Evolutionary conservation across 2,888 invertebrate species (phyloP).

Genomic region (Tryphoninae sp.): DNA sequence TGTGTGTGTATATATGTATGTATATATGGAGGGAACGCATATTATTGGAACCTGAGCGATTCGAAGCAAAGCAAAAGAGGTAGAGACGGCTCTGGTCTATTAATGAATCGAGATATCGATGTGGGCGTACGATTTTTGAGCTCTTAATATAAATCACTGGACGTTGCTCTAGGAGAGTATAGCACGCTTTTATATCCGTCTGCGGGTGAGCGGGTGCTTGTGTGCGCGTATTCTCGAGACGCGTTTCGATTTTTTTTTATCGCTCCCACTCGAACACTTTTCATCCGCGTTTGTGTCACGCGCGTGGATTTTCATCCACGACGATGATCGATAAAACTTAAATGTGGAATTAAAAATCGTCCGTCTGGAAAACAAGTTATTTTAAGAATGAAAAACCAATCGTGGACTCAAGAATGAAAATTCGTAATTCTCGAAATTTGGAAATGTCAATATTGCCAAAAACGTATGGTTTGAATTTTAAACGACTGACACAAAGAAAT

Average conservation of each 20-base stretch:
- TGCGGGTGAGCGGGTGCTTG: neutral
- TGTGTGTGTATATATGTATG: too few species aligned
- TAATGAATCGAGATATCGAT: slow-evolving; percentile 40
- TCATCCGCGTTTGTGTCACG: neutral
- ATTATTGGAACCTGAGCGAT: slow-evolving; percentile 11
- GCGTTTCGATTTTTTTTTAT: slow-evolving; percentile 5
- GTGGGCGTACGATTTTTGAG: slow-evolving; percentile 26
- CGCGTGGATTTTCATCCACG: neutral
- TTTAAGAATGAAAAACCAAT: too few species aligned
- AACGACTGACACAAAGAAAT: too few species aligned
- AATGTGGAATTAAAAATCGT: too few species aligned
- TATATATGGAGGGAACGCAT: neutral
- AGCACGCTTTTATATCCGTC: neutral
- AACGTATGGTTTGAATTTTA: too few species aligned
- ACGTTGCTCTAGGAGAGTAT: neutral
- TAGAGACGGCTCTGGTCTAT: slow-evolving; percentile 38
- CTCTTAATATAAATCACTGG: slow-evolving; percentile 12
- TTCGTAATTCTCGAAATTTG: too few species aligned
- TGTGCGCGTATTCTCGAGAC: neutral
- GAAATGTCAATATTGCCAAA: too few species aligned
- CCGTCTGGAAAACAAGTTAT: too few species aligned
- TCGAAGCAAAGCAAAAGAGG: slow-evolving; percentile 2
- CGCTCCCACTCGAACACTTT: neutral
- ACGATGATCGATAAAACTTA: too few species aligned
- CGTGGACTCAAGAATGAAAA: too few species aligned